Base-by-base conservation (phyloP, 2,888 invertebrate genomes). In the Chaetogeoica ovagalla region DNA sequence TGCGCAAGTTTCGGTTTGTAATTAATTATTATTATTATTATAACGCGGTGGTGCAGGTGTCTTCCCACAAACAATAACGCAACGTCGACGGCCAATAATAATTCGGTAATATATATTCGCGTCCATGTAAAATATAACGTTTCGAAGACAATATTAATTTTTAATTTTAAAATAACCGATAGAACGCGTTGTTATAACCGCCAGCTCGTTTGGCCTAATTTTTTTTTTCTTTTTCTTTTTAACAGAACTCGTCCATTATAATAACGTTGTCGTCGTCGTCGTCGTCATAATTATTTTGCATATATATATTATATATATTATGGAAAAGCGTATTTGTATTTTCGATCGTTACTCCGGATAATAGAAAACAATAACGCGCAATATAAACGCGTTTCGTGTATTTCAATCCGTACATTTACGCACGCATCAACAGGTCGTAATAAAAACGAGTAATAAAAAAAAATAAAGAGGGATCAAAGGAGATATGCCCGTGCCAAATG, bases 381-480 rank as follows among this genome's bases (percentile, higher is more conserved):
- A 66, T 30, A 30, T 4, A 30, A 21, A 21, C 21, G 21, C 11
- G 48, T 66, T 21, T 21, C n/a, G 11, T 30, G 30, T 60, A 60
- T 23, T 60, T 23, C 13, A 23, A 66, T 43, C 66, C 43, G n/a
- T 21, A 43, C 13, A 39, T 30, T 30, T 30, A 30, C 30, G 30
- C 30, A 30, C 13, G 21, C 66, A 66, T 66, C 66, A 66, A 66
- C 13, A 30, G 69, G 69, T 52, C 30, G 19, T 69, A 55, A 55
- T 55, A 19, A 55, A 19, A 55, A 55, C 19, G 19, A 55, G 6
- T 4, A 68, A 52, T 30, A 68, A 9, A 68, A 68, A 68, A 65
- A 65, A n/a, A n/a, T n/a, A n/a, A n/a, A n/a, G n/a, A n/a, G n/a
- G 48, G 48, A 48, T 48, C 48, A 48, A 43, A 55, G 30, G 68